Conservation (phyloP, 2,888 invertebrate species). For the Papilio protenor region DNA sequence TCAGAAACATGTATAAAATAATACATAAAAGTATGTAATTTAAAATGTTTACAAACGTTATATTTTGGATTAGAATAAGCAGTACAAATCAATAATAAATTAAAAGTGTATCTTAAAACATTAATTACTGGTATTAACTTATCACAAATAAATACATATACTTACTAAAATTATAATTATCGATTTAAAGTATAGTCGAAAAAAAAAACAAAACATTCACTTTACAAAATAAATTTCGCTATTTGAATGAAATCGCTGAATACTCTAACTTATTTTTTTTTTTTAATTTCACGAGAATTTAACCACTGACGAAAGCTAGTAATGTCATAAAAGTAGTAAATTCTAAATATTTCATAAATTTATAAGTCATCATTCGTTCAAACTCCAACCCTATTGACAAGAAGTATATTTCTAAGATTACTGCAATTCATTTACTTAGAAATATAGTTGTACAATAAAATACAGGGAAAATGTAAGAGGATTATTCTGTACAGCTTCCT, state of each 20-base stretch:
- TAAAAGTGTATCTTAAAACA: background rate
- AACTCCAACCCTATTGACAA: no score
- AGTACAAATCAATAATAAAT: background rate
- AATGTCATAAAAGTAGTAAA: no score
- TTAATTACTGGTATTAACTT: background rate
- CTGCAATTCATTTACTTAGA: background rate
- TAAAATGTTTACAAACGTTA: background rate
- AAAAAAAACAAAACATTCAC: background rate
- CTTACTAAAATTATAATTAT: background rate
- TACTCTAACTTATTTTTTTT: no score
- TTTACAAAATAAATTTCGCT: no score
- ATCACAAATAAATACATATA: background rate
- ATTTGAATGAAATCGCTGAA: no score
- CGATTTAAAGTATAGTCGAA: background rate
- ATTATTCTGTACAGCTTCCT: background rate
- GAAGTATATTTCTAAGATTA: no score
- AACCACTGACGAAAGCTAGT: no score
- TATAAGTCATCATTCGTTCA: no score
- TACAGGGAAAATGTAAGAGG: background rate
- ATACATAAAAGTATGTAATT: no score
- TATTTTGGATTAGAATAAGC: background rate
- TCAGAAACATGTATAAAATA: no score
- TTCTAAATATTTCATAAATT: no score
- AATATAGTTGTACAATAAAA: background rate
- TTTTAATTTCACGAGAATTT: no score